Evolutionary conservation across 92 coral and sea anemone genomes (phyloP), one percentile per base, ranked within the genome.

Genomic region (Porites divaricata): DNA sequence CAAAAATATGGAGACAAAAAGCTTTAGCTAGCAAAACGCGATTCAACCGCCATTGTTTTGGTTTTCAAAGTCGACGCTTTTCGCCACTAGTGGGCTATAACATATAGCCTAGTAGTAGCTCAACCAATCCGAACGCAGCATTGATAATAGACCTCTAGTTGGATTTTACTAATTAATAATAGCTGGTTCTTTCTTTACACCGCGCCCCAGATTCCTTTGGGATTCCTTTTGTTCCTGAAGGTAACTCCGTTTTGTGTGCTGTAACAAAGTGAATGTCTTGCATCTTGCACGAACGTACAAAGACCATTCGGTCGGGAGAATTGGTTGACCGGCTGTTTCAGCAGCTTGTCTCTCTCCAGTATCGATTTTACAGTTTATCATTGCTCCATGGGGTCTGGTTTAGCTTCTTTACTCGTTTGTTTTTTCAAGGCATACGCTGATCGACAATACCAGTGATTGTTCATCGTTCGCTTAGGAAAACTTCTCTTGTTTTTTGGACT

Each of bases 371-470:
- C 14, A 22, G 84, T 74, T 28, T 84, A 12, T 77, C 67, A 11
- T 64, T 83, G 74, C 84, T 89, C 89, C 92, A 89, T 1, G 88
- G 78, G 57, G 89, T 80, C 75, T 84, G 89, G 58, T 56, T 81
- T 21, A 7, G 59, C 66, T 72, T 68, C 79, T 83, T 25, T 25
- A 25, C 28, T 25, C 28, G 28, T 4, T 28, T 28, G 61, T 74
- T n/a, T n/a, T 63, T 54, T 80, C 69, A n/a, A 6, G 92, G 89
- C 76, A 73, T 50, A 75, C 76, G 87, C 35, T 52, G 50, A 81
- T 90, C 87, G 45, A 90, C 24, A 48, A 77, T 81, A 17, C 82
- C 93, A 63, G 2, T 28, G 35, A 28, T 28, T 4, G 35, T 28
- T 1, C 35, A 28, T 28, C 35, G 2, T 28, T 28, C 35, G 35